These are phyloP conservation scores for Halichoeres trimaculatus DNA, from an alignment of 2,113 vertebrate genomes.

Conservation along the genomic window DNA sequence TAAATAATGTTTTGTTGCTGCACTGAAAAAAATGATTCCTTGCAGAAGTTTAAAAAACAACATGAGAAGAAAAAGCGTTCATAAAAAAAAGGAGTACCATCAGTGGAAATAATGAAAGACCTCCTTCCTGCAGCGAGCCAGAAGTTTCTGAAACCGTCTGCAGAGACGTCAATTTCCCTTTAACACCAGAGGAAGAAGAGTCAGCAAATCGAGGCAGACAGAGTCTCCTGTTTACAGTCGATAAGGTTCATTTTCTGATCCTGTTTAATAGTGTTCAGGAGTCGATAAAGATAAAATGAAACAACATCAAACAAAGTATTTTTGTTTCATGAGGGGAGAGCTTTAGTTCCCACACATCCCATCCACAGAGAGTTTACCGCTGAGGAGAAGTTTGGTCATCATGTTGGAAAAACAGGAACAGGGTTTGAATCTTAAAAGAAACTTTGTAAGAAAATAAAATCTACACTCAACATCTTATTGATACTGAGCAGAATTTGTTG, in stretches of 20 bases:
- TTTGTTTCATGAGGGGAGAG: neutral
- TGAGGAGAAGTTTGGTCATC: neutral
- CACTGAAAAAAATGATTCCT: too few relatives aligned
- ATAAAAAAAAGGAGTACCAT: neutral
- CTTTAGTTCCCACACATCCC: neutral
- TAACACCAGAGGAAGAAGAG: too few relatives aligned
- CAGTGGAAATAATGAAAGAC: neutral
- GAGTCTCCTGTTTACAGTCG: too few relatives aligned
- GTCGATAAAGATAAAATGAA: neutral
- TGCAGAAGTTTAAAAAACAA: too few relatives aligned
- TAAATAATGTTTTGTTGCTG: too few relatives aligned
- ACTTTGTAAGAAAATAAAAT: neutral
- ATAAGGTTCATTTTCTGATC: too few relatives aligned
- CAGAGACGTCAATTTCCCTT: too few relatives aligned
- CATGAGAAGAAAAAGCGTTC: too few relatives aligned
- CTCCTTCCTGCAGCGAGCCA: neutral
- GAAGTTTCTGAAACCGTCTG: too few relatives aligned
- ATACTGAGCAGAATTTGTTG: neutral
- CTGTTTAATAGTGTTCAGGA: neutral
- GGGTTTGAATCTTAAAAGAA: neutral
- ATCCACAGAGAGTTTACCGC: neutral
- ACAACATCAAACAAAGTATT: neutral
- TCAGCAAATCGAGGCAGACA: too few relatives aligned
- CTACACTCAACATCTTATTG: neutral
- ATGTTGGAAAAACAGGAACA: neutral